phyloP scores from a whole-genome alignment of 2,797 vertebrate species.

The Darevskia mixta region DNA sequence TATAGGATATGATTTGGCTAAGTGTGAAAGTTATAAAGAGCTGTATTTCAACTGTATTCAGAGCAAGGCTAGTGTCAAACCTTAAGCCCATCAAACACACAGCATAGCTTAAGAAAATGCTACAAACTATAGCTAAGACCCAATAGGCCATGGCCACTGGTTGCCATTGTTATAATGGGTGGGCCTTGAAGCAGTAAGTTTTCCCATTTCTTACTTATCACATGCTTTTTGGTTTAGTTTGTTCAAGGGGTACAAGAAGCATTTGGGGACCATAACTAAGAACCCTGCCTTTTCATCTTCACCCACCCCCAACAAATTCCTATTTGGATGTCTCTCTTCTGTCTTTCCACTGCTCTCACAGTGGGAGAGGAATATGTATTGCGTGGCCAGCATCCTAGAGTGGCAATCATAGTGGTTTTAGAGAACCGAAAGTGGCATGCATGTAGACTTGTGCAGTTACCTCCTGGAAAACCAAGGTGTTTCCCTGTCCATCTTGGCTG shows the following conservation, averaged over 20 bases:
- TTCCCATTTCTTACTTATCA: background rate
- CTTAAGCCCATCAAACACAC: background rate
- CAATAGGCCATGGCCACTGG: too few relatives aligned
- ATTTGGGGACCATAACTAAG: background rate
- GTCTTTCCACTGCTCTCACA: background rate
- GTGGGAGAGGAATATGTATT: background rate
- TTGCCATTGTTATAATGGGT: too few relatives aligned
- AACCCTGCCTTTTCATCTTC: background rate
- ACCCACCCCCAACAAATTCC: background rate
- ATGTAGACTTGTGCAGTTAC: background rate
- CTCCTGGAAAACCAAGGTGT: background rate
- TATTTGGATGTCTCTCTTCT: background rate
- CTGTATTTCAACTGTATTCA: background rate
- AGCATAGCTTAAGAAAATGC: background rate
- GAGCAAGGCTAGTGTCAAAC: background rate
- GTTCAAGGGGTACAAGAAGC: background rate
- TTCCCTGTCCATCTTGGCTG: slow-evolving; percentile 20
- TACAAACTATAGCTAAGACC: background rate
- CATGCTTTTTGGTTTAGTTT: background rate
- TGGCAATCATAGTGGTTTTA: background rate
- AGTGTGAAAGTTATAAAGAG: background rate
- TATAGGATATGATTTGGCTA: background rate
- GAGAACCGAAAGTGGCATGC: background rate
- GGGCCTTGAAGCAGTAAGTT: background rate
- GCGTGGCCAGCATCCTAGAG: background rate